Conservation (phyloP, 2,888 invertebrate genomes). For the Ophioninae sp. region DNA sequence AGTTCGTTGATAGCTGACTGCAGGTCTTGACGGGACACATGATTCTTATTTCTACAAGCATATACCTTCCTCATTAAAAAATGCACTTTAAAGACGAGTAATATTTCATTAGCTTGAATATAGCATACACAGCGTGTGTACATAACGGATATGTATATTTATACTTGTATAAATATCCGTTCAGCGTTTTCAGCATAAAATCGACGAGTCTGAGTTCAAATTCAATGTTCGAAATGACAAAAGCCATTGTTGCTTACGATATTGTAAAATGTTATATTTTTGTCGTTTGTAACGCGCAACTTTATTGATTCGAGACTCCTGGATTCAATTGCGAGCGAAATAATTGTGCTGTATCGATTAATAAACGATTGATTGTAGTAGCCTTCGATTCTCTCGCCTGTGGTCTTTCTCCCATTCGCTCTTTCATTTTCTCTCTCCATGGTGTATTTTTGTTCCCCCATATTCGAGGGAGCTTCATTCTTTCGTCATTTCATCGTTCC, state of each 20-base stretch:
- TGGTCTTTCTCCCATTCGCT: slow-evolving; percentile 39
- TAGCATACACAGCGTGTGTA: slow-evolving; percentile 44
- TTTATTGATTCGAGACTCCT: slow-evolving; percentile 53
- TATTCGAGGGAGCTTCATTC: slow-evolving; percentile 25
- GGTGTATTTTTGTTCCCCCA: neutral
- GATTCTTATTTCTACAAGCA: slow-evolving; percentile 88
- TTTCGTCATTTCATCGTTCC: slow-evolving; percentile 22
- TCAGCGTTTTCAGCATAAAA: slow-evolving; percentile 37
- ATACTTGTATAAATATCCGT: slow-evolving; percentile 33
- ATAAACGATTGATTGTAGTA: slow-evolving; percentile 69
- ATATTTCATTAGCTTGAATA: slow-evolving; percentile 60
- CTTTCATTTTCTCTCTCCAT: slow-evolving; percentile 45
- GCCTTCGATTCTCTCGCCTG: slow-evolving; percentile 55
- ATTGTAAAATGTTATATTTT: neutral
- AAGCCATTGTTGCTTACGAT: neutral
- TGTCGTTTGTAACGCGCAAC: neutral
- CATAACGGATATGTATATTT: no score
- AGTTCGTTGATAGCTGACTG: slow-evolving; percentile 88
- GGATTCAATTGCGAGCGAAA: slow-evolving; percentile 40
- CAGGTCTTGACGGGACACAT: slow-evolving; percentile 89
- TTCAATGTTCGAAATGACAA: neutral
- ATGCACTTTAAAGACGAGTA: slow-evolving; percentile 59
- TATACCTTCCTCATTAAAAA: slow-evolving; percentile 73
- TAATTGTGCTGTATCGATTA: slow-evolving; percentile 11
- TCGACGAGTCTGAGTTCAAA: slow-evolving; percentile 26